Base-by-base conservation (phyloP, 2,888 invertebrate species). In the Torymus aiolomorphi region DNA sequence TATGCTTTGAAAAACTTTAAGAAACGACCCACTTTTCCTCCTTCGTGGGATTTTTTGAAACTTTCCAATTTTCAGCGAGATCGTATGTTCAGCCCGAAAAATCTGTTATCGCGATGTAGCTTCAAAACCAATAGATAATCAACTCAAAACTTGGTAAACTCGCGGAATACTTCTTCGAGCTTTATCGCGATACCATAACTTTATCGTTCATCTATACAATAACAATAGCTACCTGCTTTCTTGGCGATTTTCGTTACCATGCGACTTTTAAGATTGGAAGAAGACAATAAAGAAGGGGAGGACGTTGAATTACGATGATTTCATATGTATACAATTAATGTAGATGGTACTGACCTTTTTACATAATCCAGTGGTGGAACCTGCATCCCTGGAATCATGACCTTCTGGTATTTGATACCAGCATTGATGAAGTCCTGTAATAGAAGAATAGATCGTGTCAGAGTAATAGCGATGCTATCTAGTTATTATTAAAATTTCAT, bases 381-480 rank as follows among this genome's bases (percentile, higher is more conserved):
- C 49, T 87, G 87, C 72, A 91, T 91, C 0, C 93, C 93, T 31
- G 91, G 91, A 54, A 92, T 91, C 84, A 89, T 90, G 61, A 94
- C 91, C 87, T 93, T 93, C 81, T 89, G 87, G 87, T 93, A 91
- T 51, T 86, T 84, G 11, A 92, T 83, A 8, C 91, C 91, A 62
- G 86, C 87, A 12, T 86, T 83, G 11, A 84, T 84, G 82, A 92
- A 91, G 52, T 91, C 91, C 92, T 92, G 57, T 90, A 90, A 62
- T 14, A 72, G 65, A 75, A 69, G 67, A 42, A 42, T 42, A 42
- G 8, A 42, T 42, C 8, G 16, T 54, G 16, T 71, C 16, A 57
- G 18, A 54, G 57, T 56, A 49, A 14, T 52, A 56, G 24, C 42
- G 70, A n/a, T 3, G 56, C 52, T 75, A 62, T 12, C 18, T 66